Base-by-base conservation (phyloP, 2,797 vertebrate species). In the Morus bassanus region DNA sequence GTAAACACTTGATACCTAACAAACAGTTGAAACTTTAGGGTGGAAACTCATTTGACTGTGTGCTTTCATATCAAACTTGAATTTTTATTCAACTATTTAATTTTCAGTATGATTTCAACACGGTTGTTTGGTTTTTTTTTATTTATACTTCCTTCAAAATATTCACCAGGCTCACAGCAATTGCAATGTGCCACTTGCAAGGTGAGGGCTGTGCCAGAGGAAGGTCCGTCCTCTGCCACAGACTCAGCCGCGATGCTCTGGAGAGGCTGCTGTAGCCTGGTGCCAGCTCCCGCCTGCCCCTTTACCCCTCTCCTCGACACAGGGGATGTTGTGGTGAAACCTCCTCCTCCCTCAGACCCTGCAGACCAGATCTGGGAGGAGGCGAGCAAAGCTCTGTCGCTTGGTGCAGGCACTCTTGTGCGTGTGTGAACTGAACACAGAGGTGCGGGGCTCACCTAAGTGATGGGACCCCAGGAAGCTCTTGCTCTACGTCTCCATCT, bases 171-270 rank as follows among this genome's bases (percentile, higher is more conserved):
- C 37, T 53, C 27, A 13, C 31, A 27, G 46, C 1, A 5, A 51
- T 3, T 30, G 35, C 5, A 0, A 13, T 4, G 33, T 77, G 63
- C 63, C 64, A 8, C 43, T 18, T 45, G 43, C 43, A 3, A 4
- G 10, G 41, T 4, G 43, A 41, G 35, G 19, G 48, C 68, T 39
- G 27, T 33, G 80, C 68, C 33, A 3, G 48, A 18, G 25, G 56
- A 37, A 19, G 46, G 37, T 24, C 51, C 8, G 2, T 18, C 41
- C 41, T 11, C 50, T 23, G 41, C 50, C 69, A 3, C 2, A 4
- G 48, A 2, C 25, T 23, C 24, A 0, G 23, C n/a, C 1, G 1
- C 12, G 0, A 17, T 12, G 60, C 41, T 48, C 23, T 4, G 43
- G 43, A 50, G 70, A 57, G 17, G 31, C 2, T 41, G 61, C 61